These are phyloP conservation scores for Drosophila pandora DNA, from an alignment of 1,140 invertebrate species.

Conservation along the genomic window DNA sequence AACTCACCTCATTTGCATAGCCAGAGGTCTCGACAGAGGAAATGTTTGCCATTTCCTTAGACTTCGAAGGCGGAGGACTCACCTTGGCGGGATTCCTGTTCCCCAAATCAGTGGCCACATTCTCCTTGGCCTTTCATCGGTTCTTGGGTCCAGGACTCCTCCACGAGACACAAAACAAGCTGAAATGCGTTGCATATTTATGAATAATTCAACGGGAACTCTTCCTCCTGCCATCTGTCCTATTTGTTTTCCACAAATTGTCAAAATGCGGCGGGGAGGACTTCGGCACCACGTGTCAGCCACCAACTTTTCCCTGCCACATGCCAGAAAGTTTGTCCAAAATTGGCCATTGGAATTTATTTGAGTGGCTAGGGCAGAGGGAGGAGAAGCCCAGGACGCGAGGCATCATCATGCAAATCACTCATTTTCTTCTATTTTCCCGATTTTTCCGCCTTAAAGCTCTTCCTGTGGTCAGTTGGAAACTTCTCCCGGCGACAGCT, in stretches of 20 bases:
- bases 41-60: conserved; percentile 3
- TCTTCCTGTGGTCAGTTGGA: conserved; percentile 26
- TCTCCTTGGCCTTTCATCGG: conserved; percentile 37
- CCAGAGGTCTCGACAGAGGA: conserved; percentile 4
- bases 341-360: conserved; percentile 53
- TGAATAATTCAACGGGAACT: conserved; percentile 54
- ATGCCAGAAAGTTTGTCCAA: conserved; percentile 39
- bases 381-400: background rate
- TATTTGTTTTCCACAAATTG: conserved; percentile 40
- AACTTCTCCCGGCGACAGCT: conserved; percentile 46
- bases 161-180: conserved; percentile 17
- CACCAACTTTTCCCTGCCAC: conserved; percentile 7
- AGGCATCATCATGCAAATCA: conserved; percentile 49
- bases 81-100: conserved; percentile 9
- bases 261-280: conserved; percentile 46
- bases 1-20: conserved; percentile 38
- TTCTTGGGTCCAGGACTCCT: conserved; percentile 10
- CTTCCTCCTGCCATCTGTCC: conserved; percentile 5
- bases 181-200: conserved; percentile 56
- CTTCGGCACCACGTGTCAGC: conserved; percentile 51
- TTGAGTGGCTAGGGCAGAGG: conserved; percentile 19
- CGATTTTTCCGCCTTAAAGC: conserved; percentile 27
- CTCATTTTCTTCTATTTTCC: conserved; percentile 2
- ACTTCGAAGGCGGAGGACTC: background rate
- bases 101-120: conserved; percentile 15